Conservation (phyloP, 2,797 vertebrate genomes). For the Mustela erminea region DNA sequence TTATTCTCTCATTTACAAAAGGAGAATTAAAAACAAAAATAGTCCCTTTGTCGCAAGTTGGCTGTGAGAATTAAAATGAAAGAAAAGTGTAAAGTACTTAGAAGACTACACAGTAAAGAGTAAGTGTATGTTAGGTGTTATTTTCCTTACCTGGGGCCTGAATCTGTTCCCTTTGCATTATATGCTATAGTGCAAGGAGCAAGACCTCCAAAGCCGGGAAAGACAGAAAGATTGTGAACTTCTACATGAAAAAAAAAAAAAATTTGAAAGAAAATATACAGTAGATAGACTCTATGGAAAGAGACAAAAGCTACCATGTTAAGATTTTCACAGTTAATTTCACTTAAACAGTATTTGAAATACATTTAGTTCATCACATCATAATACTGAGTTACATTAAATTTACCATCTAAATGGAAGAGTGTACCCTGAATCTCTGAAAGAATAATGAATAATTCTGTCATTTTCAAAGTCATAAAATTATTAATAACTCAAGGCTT, state of each 20-base stretch:
- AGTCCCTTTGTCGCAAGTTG: background rate
- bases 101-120: background rate
- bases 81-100: background rate
- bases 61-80: slow-evolving; percentile 48
- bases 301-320: background rate
- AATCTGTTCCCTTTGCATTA: background rate
- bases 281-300: background rate
- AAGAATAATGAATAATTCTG: slow-evolving; percentile 28
- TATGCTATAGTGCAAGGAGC: background rate
- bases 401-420: background rate
- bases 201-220: background rate
- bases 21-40: background rate
- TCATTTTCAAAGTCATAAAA: slow-evolving; percentile 54
- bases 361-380: background rate
- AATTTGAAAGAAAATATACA: background rate
- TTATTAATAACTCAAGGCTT: slow-evolving; percentile 32
- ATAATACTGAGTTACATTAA: background rate
- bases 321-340: slow-evolving; percentile 27
- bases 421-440: background rate
- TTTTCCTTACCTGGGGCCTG: background rate
- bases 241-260: slow-evolving; percentile 8
- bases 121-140: background rate
- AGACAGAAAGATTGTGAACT: background rate
- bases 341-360: background rate
- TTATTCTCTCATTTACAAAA: background rate